Percentiles rank a stretch among this genome's conserved stretches.
Evolutionary conservation across 2,797 vertebrate species (phyloP).

Genomic region (Chelidonichthys spinosus): DNA sequence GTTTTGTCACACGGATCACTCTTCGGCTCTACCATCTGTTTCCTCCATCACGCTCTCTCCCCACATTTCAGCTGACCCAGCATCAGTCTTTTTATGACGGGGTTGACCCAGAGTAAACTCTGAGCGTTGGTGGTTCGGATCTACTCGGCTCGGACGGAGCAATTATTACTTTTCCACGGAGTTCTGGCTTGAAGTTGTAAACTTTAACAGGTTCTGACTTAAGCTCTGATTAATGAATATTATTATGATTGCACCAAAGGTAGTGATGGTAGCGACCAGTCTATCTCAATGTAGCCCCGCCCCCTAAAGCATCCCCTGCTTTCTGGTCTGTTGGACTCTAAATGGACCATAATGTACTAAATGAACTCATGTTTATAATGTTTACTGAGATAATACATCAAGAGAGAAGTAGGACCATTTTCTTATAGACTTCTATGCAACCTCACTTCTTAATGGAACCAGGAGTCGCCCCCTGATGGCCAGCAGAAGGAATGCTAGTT

Average conservation of each 20-base stretch:
- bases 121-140: not conserved
- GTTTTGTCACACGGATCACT: constrained; percentile 57
- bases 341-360: too few relatives aligned
- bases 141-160: not conserved
- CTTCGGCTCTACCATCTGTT: constrained; percentile 53
- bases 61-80: constrained; percentile 11
- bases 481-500: too few relatives aligned
- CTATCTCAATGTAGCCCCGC: too few relatives aligned
- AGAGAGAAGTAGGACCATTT: too few relatives aligned
- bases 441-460: too few relatives aligned
- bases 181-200: constrained; percentile 2
- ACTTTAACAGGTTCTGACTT: constrained; percentile 10
- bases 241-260: not conserved
- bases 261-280: too few relatives aligned
- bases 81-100: not conserved
- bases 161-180: not conserved
- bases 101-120: not conserved
- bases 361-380: too few relatives aligned
- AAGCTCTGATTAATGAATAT: constrained; percentile 9
- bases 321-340: too few relatives aligned
- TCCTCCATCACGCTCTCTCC: not conserved
- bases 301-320: too few relatives aligned
- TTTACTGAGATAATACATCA: too few relatives aligned
- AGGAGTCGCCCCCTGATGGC: too few relatives aligned
- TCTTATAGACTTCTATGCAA: too few relatives aligned